Conservation (phyloP, 2,797 vertebrate species). For the Tarsius wallacei region DNA sequence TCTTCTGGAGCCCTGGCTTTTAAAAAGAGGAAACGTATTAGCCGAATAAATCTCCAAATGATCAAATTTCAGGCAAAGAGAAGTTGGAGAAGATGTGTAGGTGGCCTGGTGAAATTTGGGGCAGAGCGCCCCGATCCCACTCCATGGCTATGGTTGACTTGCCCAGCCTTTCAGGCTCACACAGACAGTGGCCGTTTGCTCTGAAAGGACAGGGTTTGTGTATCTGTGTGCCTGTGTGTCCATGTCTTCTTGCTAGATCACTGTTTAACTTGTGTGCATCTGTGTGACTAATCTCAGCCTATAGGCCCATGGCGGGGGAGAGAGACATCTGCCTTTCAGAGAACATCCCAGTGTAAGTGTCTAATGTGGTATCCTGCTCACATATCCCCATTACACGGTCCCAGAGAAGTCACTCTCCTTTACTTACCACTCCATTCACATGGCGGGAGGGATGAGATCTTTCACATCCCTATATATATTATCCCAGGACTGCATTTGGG, state of each 20-base stretch:
- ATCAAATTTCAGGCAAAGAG: neutral
- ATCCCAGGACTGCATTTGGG: constrained; percentile 49
- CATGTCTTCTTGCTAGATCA: neutral
- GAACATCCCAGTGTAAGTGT: neutral
- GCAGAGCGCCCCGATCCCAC: fast-evolving
- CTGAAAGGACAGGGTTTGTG: neutral
- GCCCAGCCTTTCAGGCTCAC: neutral
- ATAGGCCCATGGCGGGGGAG: neutral
- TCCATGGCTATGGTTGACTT: neutral
- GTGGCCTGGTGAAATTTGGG: neutral
- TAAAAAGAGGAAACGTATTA: neutral
- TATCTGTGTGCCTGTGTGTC: neutral
- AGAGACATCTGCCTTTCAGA: neutral
- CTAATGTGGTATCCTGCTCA: neutral
- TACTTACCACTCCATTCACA: neutral
- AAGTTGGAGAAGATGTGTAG: neutral
- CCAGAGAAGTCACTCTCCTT: neutral
- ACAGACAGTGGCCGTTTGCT: neutral
- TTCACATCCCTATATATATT: neutral
- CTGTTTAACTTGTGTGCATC: neutral
- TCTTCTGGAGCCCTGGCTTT: neutral
- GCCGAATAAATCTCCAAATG: neutral
- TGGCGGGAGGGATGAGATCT: neutral
- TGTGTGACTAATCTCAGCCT: neutral
- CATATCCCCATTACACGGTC: neutral